Conservation (phyloP, 2,888 invertebrate genomes). For the Entomobrya multifasciata region DNA sequence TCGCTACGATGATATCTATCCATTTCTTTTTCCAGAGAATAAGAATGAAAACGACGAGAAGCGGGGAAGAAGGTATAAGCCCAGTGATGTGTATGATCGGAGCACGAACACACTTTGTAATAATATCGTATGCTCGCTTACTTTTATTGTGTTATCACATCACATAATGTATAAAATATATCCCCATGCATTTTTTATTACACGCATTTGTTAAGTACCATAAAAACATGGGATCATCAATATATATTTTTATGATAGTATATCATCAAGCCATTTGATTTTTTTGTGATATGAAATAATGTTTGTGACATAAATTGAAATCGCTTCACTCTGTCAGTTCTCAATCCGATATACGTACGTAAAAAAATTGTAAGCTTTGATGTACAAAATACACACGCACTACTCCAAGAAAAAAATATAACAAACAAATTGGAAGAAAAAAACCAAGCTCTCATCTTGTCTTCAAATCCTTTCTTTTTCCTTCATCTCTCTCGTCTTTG, state of each 20-base stretch:
- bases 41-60: no score
- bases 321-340: slow-evolving; percentile 25
- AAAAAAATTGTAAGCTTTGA: not conserved
- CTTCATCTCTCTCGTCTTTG: not conserved
- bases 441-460: slow-evolving; percentile 15
- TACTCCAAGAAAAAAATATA: not conserved
- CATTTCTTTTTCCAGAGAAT: no score
- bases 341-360: not conserved
- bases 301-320: slow-evolving; percentile 36
- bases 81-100: no score
- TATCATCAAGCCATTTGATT: slow-evolving; percentile 23
- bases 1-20: not conserved
- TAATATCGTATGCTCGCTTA: no score
- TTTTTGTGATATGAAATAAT: slow-evolving; percentile 22
- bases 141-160: no score
- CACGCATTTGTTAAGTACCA: no score
- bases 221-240: not conserved
- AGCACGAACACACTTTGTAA: no score
- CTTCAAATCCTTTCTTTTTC: slow-evolving; percentile 25
- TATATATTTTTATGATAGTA: slow-evolving; percentile 7
- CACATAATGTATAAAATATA: no score
- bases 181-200: no score
- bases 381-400: no score
- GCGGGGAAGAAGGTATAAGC: no score
- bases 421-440: slow-evolving; percentile 16